These are phyloP conservation scores for Muschampia plurimacula DNA, from an alignment of 2,888 invertebrate genomes.

Conservation along the genomic window DNA sequence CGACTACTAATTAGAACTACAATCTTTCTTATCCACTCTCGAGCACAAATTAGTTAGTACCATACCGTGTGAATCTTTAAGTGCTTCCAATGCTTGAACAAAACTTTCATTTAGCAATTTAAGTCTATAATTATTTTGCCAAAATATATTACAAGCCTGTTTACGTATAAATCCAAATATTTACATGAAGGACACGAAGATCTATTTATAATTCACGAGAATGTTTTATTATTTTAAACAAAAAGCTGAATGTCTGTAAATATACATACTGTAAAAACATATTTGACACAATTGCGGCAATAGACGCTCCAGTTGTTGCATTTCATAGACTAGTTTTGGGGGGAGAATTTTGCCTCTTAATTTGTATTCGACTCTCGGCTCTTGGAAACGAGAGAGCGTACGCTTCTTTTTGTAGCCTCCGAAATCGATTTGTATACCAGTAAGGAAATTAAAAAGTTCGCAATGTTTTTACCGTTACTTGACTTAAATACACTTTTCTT, in stretches of 20 bases:
- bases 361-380: constrained; percentile 77
- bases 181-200: too few relatives aligned
- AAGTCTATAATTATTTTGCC: too few relatives aligned
- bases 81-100: constrained; percentile 1
- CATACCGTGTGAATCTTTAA: constrained; percentile 31
- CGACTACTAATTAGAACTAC: constrained; percentile 69
- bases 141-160: too few relatives aligned
- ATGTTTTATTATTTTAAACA: too few relatives aligned
- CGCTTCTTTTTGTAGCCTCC: constrained; percentile 77
- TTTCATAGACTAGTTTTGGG: constrained; percentile 26
- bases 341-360: constrained; percentile 68
- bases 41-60: constrained; percentile 29
- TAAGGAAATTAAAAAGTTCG: constrained; percentile 78
- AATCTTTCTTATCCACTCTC: constrained; percentile 47
- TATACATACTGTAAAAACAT: not conserved
- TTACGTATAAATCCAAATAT: too few relatives aligned
- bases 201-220: too few relatives aligned
- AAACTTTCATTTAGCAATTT: too few relatives aligned
- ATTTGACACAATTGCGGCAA: constrained; percentile 4
- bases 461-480: constrained; percentile 53
- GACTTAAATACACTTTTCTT: constrained; percentile 26
- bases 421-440: constrained; percentile 81
- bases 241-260: not conserved
- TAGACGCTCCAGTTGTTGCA: constrained; percentile 17
- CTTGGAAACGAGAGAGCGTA: constrained; percentile 62